phyloP scores from a whole-genome alignment of 2,113 vertebrate genomes.

The human region GRCh38 chr6:88105501-88106000 shows the following conservation, averaged over 20 bases:
- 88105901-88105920: neutral
- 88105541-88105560: neutral
- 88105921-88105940: too few relatives aligned
- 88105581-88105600: neutral
- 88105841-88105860: slow-evolving; percentile 50
- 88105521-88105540: neutral
- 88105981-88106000: too few relatives aligned
- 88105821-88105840: neutral
- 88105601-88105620: neutral
- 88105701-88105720: neutral
- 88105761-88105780: neutral
- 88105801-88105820: neutral
- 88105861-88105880: neutral
- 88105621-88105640: neutral
- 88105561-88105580: neutral
- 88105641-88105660: neutral
- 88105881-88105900: neutral
- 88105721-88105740: slow-evolving; percentile 4
- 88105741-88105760: slow-evolving; percentile 26
- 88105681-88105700: neutral
- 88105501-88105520: neutral
- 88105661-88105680: neutral
- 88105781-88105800: neutral
- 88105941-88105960: neutral
- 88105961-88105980: neutral